A percentile compares a stretch with the other conserved stretches of the same genome.
These are phyloP conservation scores for Indicator maculatus DNA, from an alignment of 2,113 vertebrate species.

Conservation along the genomic window DNA sequence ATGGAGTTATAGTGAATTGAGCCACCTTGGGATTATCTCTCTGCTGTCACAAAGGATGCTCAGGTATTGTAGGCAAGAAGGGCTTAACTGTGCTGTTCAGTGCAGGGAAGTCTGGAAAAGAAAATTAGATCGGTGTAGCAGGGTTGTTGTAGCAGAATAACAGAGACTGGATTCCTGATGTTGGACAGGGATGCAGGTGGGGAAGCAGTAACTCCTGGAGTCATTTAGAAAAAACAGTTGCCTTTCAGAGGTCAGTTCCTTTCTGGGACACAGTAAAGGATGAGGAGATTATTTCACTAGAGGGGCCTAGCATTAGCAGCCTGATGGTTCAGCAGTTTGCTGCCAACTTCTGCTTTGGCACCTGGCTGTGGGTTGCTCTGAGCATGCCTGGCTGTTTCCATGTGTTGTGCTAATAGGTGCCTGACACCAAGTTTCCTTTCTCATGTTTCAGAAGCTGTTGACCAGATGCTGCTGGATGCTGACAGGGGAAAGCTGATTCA, in stretches of 20 bases:
- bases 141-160: background rate
- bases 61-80: background rate
- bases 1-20: background rate
- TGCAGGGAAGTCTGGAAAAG: background rate
- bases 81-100: background rate
- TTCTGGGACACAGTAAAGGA: background rate
- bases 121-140: background rate
- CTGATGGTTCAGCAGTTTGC: background rate
- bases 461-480: slow-evolving; percentile 69
- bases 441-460: slow-evolving; percentile 77
- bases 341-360: background rate
- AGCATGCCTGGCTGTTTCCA: slow-evolving; percentile 7
- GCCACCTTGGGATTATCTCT: background rate
- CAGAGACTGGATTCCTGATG: background rate
- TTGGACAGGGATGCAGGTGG: background rate
- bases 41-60: background rate
- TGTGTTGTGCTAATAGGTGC: slow-evolving; percentile 37
- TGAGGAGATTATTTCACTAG: background rate
- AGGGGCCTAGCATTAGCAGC: background rate
- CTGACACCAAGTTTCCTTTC: slow-evolving; percentile 72
- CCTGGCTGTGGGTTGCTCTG: background rate
- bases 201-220: background rate
- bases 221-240: background rate
- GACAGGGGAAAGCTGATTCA: slow-evolving; percentile 52
- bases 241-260: background rate